Conservation (phyloP, 2,113 vertebrate genomes). For the Elgaria multicarinata region DNA sequence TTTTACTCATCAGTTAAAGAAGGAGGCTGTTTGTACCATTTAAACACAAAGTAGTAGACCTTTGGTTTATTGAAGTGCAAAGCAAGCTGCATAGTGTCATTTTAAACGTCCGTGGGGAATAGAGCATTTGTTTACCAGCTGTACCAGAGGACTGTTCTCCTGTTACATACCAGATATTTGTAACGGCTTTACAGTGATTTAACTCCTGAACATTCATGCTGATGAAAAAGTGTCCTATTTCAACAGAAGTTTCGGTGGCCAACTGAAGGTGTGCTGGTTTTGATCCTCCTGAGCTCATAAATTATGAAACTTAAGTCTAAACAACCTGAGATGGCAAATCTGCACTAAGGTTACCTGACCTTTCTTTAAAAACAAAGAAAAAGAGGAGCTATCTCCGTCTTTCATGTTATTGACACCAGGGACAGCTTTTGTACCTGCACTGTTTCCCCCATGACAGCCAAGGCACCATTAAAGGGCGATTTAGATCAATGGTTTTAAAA, state of each 20-base stretch:
- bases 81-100: background rate
- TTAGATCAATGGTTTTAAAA: background rate
- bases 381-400: no score
- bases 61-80: background rate
- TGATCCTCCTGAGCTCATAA: background rate
- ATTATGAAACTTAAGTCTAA: no score
- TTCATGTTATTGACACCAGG: no score
- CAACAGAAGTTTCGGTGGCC: background rate
- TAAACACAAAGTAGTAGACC: background rate
- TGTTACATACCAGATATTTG: background rate
- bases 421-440: no score
- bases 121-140: background rate
- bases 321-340: no score
- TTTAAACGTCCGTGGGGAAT: background rate
- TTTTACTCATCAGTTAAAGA: no score
- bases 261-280: background rate
- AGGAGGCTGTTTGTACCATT: background rate
- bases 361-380: no score
- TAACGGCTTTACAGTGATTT: background rate
- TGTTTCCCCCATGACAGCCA: background rate
- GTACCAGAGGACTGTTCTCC: background rate
- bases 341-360: no score
- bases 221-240: background rate
- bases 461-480: background rate
- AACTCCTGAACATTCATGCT: background rate